These are phyloP conservation scores for Nasonia longicornis DNA, from an alignment of 1,140 invertebrate species.

Conservation along the genomic window DNA sequence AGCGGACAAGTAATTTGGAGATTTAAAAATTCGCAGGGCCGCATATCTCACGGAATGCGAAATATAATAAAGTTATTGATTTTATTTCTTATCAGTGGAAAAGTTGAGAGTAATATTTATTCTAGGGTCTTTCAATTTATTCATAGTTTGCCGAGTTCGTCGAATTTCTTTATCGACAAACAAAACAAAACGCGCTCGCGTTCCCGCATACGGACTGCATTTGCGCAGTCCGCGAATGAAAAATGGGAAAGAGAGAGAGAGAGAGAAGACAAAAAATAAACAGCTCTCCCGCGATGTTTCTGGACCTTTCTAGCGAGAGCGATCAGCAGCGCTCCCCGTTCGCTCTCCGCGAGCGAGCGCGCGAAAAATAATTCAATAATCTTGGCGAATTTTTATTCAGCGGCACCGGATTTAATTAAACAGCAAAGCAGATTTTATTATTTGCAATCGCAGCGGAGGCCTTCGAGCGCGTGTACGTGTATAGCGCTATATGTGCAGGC, in stretches of 20 bases:
- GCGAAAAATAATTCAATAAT: conserved; percentile 59
- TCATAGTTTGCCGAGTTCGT: conserved; percentile 45
- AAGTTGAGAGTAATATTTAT: conserved; percentile 41
- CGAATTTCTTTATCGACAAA: conserved; percentile 46
- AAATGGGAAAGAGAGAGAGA: conserved; percentile 40
- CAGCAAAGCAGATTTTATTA: conserved; percentile 60
- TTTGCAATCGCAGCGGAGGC: conserved; percentile 52
- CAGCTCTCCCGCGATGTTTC: conserved; percentile 15
- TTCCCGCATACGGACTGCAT: conserved; percentile 6
- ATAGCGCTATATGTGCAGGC: background rate
- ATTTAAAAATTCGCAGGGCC: background rate
- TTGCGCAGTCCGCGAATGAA: conserved; percentile 15
- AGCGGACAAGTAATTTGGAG: background rate
- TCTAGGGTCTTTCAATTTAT: conserved; percentile 44
- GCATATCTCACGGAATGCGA: background rate
- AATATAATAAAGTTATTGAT: conserved; percentile 39
- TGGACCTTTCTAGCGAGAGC: background rate
- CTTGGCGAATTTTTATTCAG: conserved; percentile 58
- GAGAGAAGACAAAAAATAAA: conserved; percentile 34
- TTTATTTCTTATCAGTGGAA: conserved; percentile 32
- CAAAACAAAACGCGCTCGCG: conserved; percentile 23
- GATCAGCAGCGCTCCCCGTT: background rate
- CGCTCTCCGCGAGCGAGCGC: background rate
- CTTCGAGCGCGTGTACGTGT: background rate
- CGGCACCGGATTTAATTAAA: conserved; percentile 56